phyloP scores from a whole-genome alignment of 64 coral and sea anemone species.

The Montipora efflorescens region DNA sequence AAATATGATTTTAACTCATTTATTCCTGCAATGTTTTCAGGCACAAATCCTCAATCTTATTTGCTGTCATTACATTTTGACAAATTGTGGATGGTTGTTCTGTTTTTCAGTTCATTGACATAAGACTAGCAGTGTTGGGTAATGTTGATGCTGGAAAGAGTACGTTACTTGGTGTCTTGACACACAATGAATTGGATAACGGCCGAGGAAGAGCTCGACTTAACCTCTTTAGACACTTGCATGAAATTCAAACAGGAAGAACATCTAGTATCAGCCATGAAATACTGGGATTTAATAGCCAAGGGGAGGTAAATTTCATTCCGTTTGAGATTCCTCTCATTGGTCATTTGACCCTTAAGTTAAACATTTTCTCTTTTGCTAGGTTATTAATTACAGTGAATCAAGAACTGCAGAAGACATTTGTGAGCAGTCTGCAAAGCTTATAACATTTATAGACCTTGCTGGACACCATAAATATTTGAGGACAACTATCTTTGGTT shows the following conservation, averaged over 20 bases:
- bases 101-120: slow-evolving; percentile 88
- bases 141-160: slow-evolving; percentile 99
- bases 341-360: no score
- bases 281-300: slow-evolving; percentile 95
- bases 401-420: slow-evolving; percentile 94
- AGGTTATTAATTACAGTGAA: slow-evolving; percentile 98
- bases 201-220: slow-evolving; percentile 93
- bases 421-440: slow-evolving; percentile 93
- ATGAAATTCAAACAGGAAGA: slow-evolving; percentile 96
- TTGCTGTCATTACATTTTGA: no score
- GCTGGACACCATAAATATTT: slow-evolving; percentile 99
- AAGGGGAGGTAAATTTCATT: slow-evolving; percentile 79
- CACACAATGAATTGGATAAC: slow-evolving; percentile 96
- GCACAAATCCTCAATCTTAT: no score
- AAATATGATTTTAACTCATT: no score
- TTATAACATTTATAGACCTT: slow-evolving; percentile 97
- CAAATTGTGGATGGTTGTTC: background rate
- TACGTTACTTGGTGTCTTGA: slow-evolving; percentile 92
- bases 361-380: background rate
- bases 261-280: slow-evolving; percentile 99
- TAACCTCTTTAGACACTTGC: slow-evolving; percentile 95
- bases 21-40: no score
- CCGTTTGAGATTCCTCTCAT: background rate
- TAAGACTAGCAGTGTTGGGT: slow-evolving; percentile 93
- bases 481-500: slow-evolving; percentile 98